phyloP scores from a whole-genome alignment of 2,888 invertebrate species.

The Drosophila borealis region DNA sequence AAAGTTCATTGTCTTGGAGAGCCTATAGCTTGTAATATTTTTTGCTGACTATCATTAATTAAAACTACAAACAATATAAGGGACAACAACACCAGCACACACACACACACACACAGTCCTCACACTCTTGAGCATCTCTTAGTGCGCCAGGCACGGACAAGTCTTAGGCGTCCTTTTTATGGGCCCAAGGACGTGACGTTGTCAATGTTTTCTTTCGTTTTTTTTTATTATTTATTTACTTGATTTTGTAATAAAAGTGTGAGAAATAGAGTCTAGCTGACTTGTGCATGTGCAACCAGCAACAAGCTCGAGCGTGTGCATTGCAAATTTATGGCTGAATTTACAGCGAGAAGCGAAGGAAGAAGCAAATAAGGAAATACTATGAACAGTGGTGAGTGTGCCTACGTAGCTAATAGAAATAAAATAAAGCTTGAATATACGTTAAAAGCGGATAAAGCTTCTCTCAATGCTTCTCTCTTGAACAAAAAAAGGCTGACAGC shows the following conservation, averaged over 20 bases:
- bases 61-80: conserved; percentile 59
- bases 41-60: conserved; percentile 65
- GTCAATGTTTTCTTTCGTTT: conserved; percentile 43
- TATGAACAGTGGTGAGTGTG: background rate
- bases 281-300: conserved; percentile 43
- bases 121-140: conserved; percentile 23
- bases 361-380: background rate
- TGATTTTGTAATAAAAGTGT: conserved; percentile 10
- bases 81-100: conserved; percentile 24
- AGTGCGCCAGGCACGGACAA: conserved; percentile 16
- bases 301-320: conserved; percentile 16
- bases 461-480: background rate
- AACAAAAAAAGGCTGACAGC: too few relatives aligned
- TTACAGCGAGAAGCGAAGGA: background rate
- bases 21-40: conserved; percentile 26
- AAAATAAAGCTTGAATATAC: background rate
- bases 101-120: conserved; percentile 14
- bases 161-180: conserved; percentile 36
- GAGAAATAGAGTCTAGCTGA: conserved; percentile 16
- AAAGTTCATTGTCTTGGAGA: conserved; percentile 54
- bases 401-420: too few relatives aligned
- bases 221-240: background rate
- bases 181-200: conserved; percentile 58
- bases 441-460: background rate
- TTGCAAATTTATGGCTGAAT: conserved; percentile 29